Evolutionary conservation across 2,797 vertebrate genomes (phyloP), one percentile per base, ranked within the genome.

Genomic region (Sciurus vulgaris): DNA sequence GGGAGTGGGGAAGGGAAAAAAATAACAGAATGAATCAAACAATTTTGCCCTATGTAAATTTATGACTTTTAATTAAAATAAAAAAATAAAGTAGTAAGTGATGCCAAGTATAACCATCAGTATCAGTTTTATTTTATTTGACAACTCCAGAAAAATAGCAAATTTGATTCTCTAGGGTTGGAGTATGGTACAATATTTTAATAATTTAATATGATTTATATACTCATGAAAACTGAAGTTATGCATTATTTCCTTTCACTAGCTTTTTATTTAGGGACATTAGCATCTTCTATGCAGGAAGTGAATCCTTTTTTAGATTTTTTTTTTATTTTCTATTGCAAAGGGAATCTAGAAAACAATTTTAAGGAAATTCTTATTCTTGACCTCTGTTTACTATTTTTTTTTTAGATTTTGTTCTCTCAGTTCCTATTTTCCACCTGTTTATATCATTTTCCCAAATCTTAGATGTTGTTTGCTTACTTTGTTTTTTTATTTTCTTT

Each of bases 291-390:
- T 89, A 65, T 76, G 7, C 49, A 69, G 77, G n/a, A 88, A 94
- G 30, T 6, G 0, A 12, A 10, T 54, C n/a, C 33, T 77, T 77
- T 82, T 67, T 56, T 86, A 67, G 47, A 73, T 89, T 87, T 59
- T 56, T 94, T n/a, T 17, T 28, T 86, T 86, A 94, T 72, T 22
- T 56, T 15, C 33, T 74, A 12, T 49, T 14, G 18, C 30, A 63
- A 59, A 70, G 11, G 28, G 2, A 18, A 92, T 56, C 14, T 59
- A 92, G 54, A 91, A 95, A 89, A 33, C 15, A 93, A 59, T 94
- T 95, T 88, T 72, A 81, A 79, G 63, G 82, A 85, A 89, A 92
- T 91, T 96, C 30, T 90, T 89, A 67, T 15, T 85, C 14, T 84
- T 24, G 22, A 8, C 7, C 6, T 86, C 10, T 65, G 10, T 77